Evolutionary conservation across 2,113 vertebrate genomes (phyloP).

Genomic region (Python bivittatus): DNA sequence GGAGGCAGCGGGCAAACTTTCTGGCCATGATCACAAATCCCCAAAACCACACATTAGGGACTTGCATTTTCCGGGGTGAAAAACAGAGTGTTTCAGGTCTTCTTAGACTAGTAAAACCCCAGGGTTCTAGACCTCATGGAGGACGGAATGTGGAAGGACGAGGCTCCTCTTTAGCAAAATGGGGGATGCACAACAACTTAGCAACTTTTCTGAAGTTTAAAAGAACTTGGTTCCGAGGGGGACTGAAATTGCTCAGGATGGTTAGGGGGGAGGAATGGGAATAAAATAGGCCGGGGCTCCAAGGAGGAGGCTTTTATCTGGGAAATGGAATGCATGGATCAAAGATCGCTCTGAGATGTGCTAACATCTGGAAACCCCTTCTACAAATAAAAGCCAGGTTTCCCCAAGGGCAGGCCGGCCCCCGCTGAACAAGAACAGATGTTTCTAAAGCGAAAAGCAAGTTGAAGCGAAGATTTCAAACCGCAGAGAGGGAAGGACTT

Average conservation of each 20-base stretch:
- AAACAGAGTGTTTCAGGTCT: background rate
- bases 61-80: too few species aligned
- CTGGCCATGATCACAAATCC: background rate
- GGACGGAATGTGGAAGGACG: background rate
- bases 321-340: too few species aligned
- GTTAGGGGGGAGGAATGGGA: too few species aligned
- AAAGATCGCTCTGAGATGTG: too few species aligned
- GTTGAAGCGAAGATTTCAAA: background rate
- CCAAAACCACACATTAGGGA: background rate
- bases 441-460: background rate
- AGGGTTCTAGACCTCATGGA: background rate
- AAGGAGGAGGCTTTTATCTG: too few species aligned
- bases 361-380: too few species aligned
- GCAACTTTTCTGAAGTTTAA: background rate
- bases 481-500: background rate
- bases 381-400: too few species aligned
- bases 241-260: too few species aligned
- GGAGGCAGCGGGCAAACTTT: background rate
- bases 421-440: too few species aligned
- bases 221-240: too few species aligned
- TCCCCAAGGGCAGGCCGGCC: background rate
- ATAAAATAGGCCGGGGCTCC: too few species aligned
- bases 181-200: too few species aligned
- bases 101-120: background rate
- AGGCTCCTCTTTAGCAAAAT: background rate